A percentile compares a stretch with the other conserved stretches of the same genome.
Evolutionary conservation across 1,140 invertebrate species (phyloP).

Genomic region (Pseudomyrmex pallidus): DNA sequence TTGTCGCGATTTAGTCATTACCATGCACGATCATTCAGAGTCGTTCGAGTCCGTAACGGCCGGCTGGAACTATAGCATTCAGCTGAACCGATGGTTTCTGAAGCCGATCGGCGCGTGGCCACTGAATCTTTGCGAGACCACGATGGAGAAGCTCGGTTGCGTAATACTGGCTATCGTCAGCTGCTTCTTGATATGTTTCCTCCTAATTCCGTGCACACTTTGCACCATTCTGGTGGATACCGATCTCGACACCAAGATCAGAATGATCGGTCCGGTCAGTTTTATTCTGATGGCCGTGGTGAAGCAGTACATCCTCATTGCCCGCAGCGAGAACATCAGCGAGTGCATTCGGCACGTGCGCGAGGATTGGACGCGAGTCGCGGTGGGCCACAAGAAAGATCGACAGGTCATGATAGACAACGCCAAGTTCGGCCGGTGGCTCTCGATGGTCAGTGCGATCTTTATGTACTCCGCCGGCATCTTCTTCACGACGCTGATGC

Average conservation of each 20-base stretch:
- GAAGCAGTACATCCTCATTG: constrained; percentile 62
- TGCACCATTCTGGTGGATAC: constrained; percentile 50
- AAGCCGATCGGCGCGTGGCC: constrained; percentile 67
- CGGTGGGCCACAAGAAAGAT: neutral
- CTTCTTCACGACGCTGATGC: constrained; percentile 78
- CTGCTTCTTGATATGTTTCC: constrained; percentile 60
- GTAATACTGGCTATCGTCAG: constrained; percentile 38
- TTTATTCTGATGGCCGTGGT: constrained; percentile 61
- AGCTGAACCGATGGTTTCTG: constrained; percentile 67
- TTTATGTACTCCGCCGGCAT: constrained; percentile 79
- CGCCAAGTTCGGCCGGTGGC: constrained; percentile 59
- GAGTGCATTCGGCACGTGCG: constrained; percentile 59
- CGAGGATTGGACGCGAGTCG: constrained; percentile 51
- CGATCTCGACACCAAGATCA: constrained; percentile 52
- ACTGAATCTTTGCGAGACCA: constrained; percentile 6
- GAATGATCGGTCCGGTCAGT: constrained; percentile 65
- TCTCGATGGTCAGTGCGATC: constrained; percentile 65
- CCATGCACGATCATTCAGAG: neutral
- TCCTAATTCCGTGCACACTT: constrained; percentile 56
- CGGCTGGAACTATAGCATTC: constrained; percentile 63
- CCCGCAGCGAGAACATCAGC: constrained; percentile 31
- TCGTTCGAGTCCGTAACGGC: too few species aligned
- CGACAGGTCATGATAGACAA: constrained; percentile 57
- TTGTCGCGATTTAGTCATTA: constrained; percentile 10
- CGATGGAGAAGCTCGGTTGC: constrained; percentile 28